These are phyloP conservation scores for Julus scandinavius DNA, from an alignment of 2,888 invertebrate species.

Conservation along the genomic window DNA sequence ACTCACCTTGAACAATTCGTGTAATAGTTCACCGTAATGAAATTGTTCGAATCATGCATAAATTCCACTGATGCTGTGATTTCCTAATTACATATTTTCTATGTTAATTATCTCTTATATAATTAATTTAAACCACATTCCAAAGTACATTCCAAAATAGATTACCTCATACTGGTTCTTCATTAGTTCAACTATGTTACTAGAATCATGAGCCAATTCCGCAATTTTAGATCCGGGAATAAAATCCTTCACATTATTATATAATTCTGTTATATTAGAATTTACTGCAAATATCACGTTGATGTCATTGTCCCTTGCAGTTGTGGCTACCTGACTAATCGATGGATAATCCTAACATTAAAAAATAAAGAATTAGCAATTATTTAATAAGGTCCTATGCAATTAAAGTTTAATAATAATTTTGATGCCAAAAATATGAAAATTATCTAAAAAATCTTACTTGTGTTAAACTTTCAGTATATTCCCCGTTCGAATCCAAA, in stretches of 20 bases:
- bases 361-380: background rate
- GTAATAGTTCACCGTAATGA: background rate
- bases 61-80: conserved; percentile 93
- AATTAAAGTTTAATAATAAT: no score
- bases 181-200: conserved; percentile 95
- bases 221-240: conserved; percentile 95
- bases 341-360: conserved; percentile 68
- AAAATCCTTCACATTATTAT: conserved; percentile 82
- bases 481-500: conserved; percentile 64
- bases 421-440: no score
- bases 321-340: conserved; percentile 68
- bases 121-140: no score
- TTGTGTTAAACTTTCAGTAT: conserved; percentile 62
- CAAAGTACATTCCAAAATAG: background rate
- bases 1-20: background rate
- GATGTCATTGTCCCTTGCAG: conserved; percentile 92
- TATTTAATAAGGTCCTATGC: no score
- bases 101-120: background rate
- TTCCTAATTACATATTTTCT: conserved; percentile 72
- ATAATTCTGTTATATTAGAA: conserved; percentile 82
- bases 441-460: conserved; percentile 35
- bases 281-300: conserved; percentile 98
- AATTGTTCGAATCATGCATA: conserved; percentile 80
- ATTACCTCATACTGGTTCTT: conserved; percentile 85
- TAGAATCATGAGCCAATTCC: conserved; percentile 89